Percentiles rank a stretch among this genome's conserved stretches.
Evolutionary conservation across 2,113 vertebrate species (phyloP).

Genomic region (Climacteris rufus): DNA sequence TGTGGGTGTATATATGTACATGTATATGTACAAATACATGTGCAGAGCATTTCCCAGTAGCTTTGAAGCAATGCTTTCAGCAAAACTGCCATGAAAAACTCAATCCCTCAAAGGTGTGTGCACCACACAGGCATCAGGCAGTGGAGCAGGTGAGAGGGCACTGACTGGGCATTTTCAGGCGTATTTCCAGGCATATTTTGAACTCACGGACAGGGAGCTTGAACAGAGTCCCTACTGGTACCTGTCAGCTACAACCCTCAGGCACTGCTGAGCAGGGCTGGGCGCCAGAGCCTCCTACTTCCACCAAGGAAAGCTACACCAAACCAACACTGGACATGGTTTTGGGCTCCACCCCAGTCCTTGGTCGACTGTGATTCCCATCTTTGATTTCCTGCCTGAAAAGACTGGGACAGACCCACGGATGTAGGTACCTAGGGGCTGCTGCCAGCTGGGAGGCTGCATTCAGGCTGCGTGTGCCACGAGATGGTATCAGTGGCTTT

Average conservation of each 20-base stretch:
- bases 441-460: neutral
- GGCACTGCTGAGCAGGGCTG: fast-evolving
- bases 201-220: neutral
- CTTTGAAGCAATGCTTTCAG: neutral
- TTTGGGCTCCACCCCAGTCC: neutral
- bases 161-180: neutral
- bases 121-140: neutral
- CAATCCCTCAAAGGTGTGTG: neutral
- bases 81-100: neutral
- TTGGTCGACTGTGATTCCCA: neutral
- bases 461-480: neutral
- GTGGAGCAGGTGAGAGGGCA: neutral
- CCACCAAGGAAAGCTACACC: neutral
- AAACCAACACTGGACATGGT: neutral
- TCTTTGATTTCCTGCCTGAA: neutral
- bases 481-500: neutral
- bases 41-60: neutral
- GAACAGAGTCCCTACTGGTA: neutral
- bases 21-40: neutral
- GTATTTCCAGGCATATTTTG: neutral
- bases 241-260: neutral
- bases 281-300: neutral
- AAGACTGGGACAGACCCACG: neutral
- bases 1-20: neutral
- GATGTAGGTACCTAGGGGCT: neutral